A percentile compares a stretch with the other conserved stretches of the same genome.
Evolutionary conservation across 2,888 invertebrate species (phyloP).

Genomic region (Helicoverpa assulta): DNA sequence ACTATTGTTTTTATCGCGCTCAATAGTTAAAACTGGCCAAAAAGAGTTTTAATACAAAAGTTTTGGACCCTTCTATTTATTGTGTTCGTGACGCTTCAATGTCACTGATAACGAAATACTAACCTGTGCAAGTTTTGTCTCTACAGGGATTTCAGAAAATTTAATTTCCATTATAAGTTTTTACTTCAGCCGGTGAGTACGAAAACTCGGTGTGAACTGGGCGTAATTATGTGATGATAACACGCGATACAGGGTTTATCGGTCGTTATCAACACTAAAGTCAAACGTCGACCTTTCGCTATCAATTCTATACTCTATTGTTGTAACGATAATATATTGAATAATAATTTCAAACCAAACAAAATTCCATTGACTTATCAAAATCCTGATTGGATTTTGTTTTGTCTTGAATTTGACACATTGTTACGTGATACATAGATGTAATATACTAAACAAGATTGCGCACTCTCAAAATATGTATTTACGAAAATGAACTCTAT

Average conservation of each 20-base stretch:
- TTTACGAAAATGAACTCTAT: too few relatives aligned
- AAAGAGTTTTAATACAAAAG: too few relatives aligned
- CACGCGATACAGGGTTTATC: neutral
- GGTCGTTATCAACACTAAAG: conserved; percentile 1
- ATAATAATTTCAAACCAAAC: neutral
- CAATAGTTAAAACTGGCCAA: too few relatives aligned
- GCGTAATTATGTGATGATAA: neutral
- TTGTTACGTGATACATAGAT: too few relatives aligned
- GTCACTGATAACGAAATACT: neutral
- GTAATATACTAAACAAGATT: too few relatives aligned
- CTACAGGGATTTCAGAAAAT: conserved; percentile 52
- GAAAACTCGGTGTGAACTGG: neutral
- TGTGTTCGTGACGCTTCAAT: neutral
- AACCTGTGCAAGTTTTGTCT: conserved; percentile 52
- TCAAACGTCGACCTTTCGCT: neutral
- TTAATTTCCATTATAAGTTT: conserved; percentile 45
- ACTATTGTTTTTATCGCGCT: too few relatives aligned
- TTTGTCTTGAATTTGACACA: neutral
- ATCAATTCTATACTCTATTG: neutral
- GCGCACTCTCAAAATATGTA: too few relatives aligned
- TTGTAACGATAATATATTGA: neutral
- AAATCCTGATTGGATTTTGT: neutral
- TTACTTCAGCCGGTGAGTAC: neutral
- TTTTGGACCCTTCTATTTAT: too few relatives aligned
- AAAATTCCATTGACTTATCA: neutral